phyloP scores from a whole-genome alignment of 2,888 invertebrate species.

The Sesamia inferens region DNA sequence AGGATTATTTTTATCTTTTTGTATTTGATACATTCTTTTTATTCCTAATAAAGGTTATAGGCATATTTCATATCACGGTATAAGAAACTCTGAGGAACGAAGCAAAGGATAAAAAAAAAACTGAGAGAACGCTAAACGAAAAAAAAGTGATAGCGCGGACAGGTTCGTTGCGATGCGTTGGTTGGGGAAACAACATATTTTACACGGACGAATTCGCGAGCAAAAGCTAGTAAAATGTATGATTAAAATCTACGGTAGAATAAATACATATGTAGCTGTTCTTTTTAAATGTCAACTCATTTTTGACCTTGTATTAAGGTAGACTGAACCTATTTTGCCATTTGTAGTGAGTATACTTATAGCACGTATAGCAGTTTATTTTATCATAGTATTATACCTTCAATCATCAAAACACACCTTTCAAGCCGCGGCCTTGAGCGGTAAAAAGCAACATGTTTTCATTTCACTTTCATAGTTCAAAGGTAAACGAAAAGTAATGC shows the following conservation, averaged over 20 bases:
- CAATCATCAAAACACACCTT: constrained; percentile 18
- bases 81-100: too few relatives aligned
- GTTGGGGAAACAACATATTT: too few relatives aligned
- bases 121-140: too few relatives aligned
- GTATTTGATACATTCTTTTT: too few relatives aligned
- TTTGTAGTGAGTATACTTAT: not conserved
- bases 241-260: not conserved
- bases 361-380: not conserved
- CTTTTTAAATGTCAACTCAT: not conserved
- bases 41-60: too few relatives aligned
- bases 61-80: too few relatives aligned
- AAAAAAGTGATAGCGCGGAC: too few relatives aligned
- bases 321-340: not conserved
- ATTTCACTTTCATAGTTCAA: constrained; percentile 16
- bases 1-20: too few relatives aligned
- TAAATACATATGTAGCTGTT: not conserved
- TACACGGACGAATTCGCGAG: too few relatives aligned
- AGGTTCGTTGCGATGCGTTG: too few relatives aligned
- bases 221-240: not conserved
- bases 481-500: constrained; percentile 6
- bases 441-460: constrained; percentile 20
- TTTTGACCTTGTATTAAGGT: not conserved
- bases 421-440: constrained; percentile 33
- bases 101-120: too few relatives aligned
- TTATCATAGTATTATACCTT: constrained; percentile 1